Evolutionary conservation across 2,888 invertebrate species (phyloP).

Genomic region (Smittia sp.): DNA sequence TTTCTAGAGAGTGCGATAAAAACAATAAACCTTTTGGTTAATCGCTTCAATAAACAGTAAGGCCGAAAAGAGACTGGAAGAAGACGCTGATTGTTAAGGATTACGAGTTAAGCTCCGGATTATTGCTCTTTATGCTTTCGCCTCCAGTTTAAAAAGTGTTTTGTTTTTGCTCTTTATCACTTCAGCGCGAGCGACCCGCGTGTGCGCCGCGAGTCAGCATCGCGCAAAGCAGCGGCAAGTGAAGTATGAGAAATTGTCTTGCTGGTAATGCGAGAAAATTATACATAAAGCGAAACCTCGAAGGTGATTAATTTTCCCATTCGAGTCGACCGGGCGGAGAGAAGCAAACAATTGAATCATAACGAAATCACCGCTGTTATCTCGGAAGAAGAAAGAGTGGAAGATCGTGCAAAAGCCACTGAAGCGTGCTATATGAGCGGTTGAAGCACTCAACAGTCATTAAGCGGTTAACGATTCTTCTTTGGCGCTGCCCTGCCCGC

Average conservation of each 20-base stretch:
- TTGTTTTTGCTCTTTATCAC: conserved; percentile 22
- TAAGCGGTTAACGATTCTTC: conserved; percentile 36
- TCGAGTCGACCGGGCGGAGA: neutral
- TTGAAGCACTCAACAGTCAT: neutral
- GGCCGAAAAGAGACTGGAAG: conserved; percentile 18
- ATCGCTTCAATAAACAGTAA: conserved; percentile 18
- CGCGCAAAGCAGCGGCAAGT: conserved; percentile 2
- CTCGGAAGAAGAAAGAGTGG: neutral
- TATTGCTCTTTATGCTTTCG: conserved; percentile 37
- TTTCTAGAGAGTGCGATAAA: conserved; percentile 37
- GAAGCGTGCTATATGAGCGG: conserved; percentile 39
- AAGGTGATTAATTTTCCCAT: conserved; percentile 40
- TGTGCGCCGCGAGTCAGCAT: neutral
- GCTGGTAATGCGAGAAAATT: conserved; percentile 7
- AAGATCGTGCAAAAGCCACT: conserved; percentile 39
- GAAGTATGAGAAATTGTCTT: conserved; percentile 38
- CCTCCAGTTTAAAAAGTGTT: neutral
- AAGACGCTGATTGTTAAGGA: conserved; percentile 30
- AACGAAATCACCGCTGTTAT: conserved; percentile 36
- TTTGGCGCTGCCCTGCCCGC: neutral
- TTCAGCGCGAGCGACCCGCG: neutral
- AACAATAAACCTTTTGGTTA: conserved; percentile 39
- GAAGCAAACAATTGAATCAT: conserved; percentile 40
- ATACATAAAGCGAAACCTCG: conserved; percentile 5
- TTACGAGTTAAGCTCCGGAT: conserved; percentile 35